A percentile compares a stretch with the other conserved stretches of the same genome.
phyloP scores from a whole-genome alignment of 2,888 invertebrate species.

The Eupithecia inturbata region DNA sequence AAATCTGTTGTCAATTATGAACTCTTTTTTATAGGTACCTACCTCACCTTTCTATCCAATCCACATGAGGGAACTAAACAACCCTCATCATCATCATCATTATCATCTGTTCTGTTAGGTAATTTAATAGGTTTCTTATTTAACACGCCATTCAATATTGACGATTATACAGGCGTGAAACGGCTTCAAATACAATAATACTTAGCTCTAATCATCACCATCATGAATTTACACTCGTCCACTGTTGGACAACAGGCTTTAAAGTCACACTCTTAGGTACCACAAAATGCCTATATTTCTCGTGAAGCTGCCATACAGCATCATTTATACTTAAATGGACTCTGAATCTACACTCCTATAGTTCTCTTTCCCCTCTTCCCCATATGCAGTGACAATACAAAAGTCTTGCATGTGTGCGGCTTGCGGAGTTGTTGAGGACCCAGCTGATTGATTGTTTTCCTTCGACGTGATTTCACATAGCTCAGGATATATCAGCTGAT shows the following conservation, averaged over 20 bases:
- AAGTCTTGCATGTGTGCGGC: slow-evolving; percentile 43
- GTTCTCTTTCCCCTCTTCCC: not conserved
- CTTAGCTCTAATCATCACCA: not conserved
- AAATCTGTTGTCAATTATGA: no score
- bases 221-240: no score
- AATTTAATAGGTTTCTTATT: no score
- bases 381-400: not conserved
- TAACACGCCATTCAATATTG: no score
- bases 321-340: not conserved
- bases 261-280: not conserved
- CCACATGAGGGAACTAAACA: no score
- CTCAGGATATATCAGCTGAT: slow-evolving; percentile 40
- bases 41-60: no score
- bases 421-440: slow-evolving; percentile 56
- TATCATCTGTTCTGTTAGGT: no score
- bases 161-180: no score
- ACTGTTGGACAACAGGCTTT: no score
- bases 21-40: no score
- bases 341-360: not conserved
- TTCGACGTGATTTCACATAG: slow-evolving; percentile 57
- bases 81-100: no score
- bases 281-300: not conserved
- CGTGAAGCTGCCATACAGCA: not conserved
- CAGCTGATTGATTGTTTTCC: slow-evolving; percentile 65
- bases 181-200: no score